phyloP scores from a whole-genome alignment of 2,888 invertebrate species.

The Blastobasis lacticolella region DNA sequence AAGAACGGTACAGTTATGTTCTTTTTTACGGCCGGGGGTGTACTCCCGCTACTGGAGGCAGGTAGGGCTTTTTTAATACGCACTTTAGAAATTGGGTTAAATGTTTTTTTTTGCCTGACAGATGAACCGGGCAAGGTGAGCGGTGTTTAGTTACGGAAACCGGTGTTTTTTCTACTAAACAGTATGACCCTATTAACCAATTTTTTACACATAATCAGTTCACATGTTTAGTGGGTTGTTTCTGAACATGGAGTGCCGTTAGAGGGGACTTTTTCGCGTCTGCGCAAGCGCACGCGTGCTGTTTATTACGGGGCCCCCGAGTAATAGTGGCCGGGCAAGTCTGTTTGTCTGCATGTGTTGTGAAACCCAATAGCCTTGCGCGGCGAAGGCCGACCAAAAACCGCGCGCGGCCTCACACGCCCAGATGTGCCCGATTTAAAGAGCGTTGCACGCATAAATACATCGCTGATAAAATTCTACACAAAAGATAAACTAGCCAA shows the following conservation, averaged over 20 bases:
- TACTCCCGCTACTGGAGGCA: conserved; percentile 58
- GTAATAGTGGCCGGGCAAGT: conserved; percentile 32
- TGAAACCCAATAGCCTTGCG: conserved; percentile 61
- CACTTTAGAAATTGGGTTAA: conserved; percentile 65
- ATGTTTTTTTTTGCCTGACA: conserved; percentile 54
- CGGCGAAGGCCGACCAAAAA: conserved; percentile 59
- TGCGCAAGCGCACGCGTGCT: conserved; percentile 6
- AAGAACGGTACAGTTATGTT: conserved; percentile 46
- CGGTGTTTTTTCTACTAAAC: conserved; percentile 42
- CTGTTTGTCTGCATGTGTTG: conserved; percentile 48
- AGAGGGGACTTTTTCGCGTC: background rate
- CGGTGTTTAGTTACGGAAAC: conserved; percentile 70
- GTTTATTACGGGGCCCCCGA: conserved; percentile 25
- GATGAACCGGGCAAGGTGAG: conserved; percentile 62
- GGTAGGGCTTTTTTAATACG: conserved; percentile 53
- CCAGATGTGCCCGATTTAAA: conserved; percentile 36
- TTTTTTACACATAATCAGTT: conserved; percentile 47
- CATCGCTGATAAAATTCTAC: conserved; percentile 39
- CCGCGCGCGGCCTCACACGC: conserved; percentile 38
- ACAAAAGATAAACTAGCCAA: conserved; percentile 12
- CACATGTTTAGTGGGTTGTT: conserved; percentile 34
- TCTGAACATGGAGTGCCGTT: background rate
- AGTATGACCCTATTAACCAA: conserved; percentile 60
- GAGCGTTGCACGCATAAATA: conserved; percentile 42
- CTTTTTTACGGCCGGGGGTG: conserved; percentile 38